Evolutionary conservation across 1,140 invertebrate genomes (phyloP).

Genomic region (Chymomyza costata): DNA sequence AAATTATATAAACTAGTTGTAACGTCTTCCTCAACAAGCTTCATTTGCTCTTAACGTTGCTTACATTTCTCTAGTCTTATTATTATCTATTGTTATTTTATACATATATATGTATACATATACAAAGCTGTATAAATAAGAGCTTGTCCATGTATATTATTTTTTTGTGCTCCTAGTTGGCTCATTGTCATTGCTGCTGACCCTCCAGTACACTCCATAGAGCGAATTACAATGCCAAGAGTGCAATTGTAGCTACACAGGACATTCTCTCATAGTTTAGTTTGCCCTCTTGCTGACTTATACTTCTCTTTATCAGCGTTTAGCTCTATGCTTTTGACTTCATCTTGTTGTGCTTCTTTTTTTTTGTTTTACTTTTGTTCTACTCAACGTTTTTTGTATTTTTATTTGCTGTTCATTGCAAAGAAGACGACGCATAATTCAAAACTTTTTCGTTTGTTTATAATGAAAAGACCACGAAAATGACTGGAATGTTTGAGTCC

Average conservation of each 20-base stretch:
- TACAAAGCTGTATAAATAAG: too few relatives aligned
- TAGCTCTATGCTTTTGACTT: conserved; percentile 10
- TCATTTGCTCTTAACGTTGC: conserved; percentile 24
- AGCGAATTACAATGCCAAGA: conserved; percentile 43
- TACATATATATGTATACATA: too few relatives aligned
- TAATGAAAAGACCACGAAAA: conserved; percentile 3
- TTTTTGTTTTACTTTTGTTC: conserved; percentile 17
- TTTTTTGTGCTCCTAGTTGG: conserved; percentile 23
- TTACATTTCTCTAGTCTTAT: conserved; percentile 28
- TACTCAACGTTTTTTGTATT: conserved; percentile 6
- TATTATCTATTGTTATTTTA: too few relatives aligned
- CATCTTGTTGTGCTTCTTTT: conserved; percentile 24
- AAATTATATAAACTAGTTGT: conserved; percentile 5
- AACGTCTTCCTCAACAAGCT: too few relatives aligned
- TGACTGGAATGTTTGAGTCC: too few relatives aligned
- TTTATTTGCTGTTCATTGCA: conserved; percentile 22
- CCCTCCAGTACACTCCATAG: too few relatives aligned
- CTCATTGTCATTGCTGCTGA: conserved; percentile 40
- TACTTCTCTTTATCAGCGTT: too few relatives aligned
- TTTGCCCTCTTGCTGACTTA: too few relatives aligned
- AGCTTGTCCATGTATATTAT: too few relatives aligned
- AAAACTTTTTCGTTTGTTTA: conserved; percentile 52
- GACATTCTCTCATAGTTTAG: not conserved
- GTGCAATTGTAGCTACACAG: conserved; percentile 49
- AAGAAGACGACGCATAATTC: conserved; percentile 53